Base-by-base conservation (phyloP, 2,797 vertebrate species). In the Syndactyla subalaris region DNA sequence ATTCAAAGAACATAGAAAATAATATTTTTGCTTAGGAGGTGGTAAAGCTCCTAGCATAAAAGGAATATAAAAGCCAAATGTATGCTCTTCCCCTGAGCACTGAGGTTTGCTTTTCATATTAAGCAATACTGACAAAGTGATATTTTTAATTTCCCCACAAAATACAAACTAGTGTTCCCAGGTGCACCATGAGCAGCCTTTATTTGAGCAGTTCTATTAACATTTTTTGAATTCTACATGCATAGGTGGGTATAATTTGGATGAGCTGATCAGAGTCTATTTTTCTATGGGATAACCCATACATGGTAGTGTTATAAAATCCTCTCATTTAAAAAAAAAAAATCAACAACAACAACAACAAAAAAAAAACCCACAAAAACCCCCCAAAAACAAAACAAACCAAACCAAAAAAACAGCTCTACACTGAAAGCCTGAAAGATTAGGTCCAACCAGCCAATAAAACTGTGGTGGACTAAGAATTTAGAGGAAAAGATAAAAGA, bases 11-110 rank as follows among this genome's bases (percentile, higher is more conserved):
- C 15, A 65, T 0, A 58, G 36, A 74, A 83, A 94, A 80, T 5
- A 84, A 20, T 27, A 76, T 58, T 94, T 94, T 90, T 95, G 55
- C 46, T 89, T 81, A 86, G 13, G 63, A 92, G 43, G 23, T 87
- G n/a, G 11, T 36, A 81, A 89, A 92, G 51, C 58, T 87, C 22
- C 77, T 76, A n/a, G 51, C 63, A 84, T 49, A 94, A 88, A 13
- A 43, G 58, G 57, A 84, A 81, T 82, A 93, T 43, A 84, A 91
- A 86, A 78, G 38, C 38, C 52, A 83, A 96, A 94, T 14, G 29
- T 27, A 8, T 61, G 71, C 26, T 84, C 48, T 52, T 76, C 57
- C 58, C 52, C 7, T 13, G 46, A 92, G 86, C 54, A 58, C 23
- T 39, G 12, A 51, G 18, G 13, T 91, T 89, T 81, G 63, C 62